phyloP scores from a whole-genome alignment of 1,140 invertebrate genomes.

The Hetaerina americana region DNA sequence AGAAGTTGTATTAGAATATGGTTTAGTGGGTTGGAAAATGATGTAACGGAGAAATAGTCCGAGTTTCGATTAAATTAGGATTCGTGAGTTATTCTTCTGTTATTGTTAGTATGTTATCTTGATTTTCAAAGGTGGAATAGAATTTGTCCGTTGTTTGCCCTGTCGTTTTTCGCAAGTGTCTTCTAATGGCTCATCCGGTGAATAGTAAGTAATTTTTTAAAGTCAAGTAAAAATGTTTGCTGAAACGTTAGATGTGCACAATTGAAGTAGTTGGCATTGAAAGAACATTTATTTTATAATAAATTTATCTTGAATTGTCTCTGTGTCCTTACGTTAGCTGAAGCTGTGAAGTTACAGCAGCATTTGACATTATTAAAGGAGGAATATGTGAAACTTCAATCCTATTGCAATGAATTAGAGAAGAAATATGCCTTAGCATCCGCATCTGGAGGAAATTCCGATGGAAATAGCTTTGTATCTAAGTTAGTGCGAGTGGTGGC shows the following conservation, averaged over 20 bases:
- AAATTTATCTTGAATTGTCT: not conserved
- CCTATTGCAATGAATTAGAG: conserved; percentile 66
- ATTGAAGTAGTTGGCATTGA: too few relatives aligned
- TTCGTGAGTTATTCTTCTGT: not conserved
- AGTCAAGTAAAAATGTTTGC: not conserved
- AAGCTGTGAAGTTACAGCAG: conserved; percentile 67
- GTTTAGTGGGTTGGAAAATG: not conserved
- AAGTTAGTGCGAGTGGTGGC: conserved; percentile 65
- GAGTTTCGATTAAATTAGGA: not conserved
- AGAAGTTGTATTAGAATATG: not conserved
- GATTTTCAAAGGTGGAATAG: not conserved
- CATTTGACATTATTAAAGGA: conserved; percentile 74
- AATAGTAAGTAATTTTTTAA: not conserved
- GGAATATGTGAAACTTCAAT: conserved; percentile 82
- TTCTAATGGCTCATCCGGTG: not conserved
- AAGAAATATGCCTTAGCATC: conserved; percentile 64
- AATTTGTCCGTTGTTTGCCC: not conserved
- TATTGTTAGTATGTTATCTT: not conserved
- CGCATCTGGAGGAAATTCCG: conserved; percentile 43
- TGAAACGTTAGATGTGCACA: too few relatives aligned
- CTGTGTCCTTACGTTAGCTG: conserved; percentile 17
- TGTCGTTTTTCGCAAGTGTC: too few relatives aligned
- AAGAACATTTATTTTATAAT: too few relatives aligned
- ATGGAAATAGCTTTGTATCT: conserved; percentile 62
- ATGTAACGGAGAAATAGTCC: not conserved